phyloP scores from a whole-genome alignment of 2,888 invertebrate genomes.

The Osmoderma eremita region DNA sequence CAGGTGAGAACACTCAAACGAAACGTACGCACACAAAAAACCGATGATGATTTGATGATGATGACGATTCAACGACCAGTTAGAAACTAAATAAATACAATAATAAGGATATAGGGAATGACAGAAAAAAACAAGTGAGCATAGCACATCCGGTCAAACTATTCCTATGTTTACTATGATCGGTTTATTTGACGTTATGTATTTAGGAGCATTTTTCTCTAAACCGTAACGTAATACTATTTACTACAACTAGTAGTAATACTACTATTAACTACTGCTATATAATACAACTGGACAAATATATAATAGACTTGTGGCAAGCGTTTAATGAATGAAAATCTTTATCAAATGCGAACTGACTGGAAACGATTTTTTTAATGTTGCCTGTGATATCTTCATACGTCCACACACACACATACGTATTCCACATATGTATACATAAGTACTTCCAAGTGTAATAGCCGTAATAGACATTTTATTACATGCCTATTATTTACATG shows the following conservation, averaged over 20 bases:
- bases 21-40: constrained; percentile 13
- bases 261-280: constrained; percentile 1
- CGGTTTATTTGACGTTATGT: not conserved
- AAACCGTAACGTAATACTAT: constrained; percentile 1
- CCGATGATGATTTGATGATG: constrained; percentile 12
- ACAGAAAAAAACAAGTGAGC: not conserved
- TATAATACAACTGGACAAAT: constrained; percentile 17
- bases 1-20: constrained; percentile 44
- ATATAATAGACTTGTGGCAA: constrained; percentile 24
- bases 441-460: too few species aligned
- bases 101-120: not conserved
- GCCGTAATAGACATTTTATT: too few species aligned
- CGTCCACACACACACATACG: too few species aligned
- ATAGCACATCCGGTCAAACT: not conserved
- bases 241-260: not conserved
- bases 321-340: constrained; percentile 34
- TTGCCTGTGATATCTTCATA: not conserved
- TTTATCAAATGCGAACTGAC: constrained; percentile 14
- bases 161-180: constrained; percentile 3
- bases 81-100: constrained; percentile 15
- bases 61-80: too few species aligned
- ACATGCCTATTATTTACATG: too few species aligned
- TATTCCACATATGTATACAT: too few species aligned
- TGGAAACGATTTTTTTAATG: constrained; percentile 24
- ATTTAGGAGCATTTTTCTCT: not conserved